phyloP scores from a whole-genome alignment of 2,888 invertebrate genomes.

The Cosmopolites sordidus region DNA sequence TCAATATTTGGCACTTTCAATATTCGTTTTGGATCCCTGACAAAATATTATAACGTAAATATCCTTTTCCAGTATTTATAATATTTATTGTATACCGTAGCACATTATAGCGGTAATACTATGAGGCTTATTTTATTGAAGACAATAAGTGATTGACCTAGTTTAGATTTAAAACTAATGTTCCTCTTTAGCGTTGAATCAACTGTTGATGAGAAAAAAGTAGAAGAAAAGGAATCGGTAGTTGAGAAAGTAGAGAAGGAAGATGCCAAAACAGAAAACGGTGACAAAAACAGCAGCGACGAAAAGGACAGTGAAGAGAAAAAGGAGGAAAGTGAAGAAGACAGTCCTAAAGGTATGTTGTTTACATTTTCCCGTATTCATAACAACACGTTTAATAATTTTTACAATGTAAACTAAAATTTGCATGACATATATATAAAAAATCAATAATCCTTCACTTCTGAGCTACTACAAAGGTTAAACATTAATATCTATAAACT shows the following conservation, averaged over 20 bases:
- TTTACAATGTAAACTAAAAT: no score
- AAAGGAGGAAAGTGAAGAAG: slow-evolving; percentile 19
- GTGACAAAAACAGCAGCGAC: slow-evolving; percentile 42
- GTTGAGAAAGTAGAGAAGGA: slow-evolving; percentile 22
- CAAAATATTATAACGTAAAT: slow-evolving; percentile 6
- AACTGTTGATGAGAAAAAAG: slow-evolving; percentile 23
- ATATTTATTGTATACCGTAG: no score
- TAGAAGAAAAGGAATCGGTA: slow-evolving; percentile 23
- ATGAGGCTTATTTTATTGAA: no score
- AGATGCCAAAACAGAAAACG: slow-evolving; percentile 33
- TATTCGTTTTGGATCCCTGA: slow-evolving; percentile 7
- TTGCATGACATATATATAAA: no score
- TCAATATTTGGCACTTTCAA: slow-evolving; percentile 7
- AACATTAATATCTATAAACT: no score
- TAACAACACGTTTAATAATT: not conserved
- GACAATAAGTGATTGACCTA: no score
- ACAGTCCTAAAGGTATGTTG: slow-evolving; percentile 22
- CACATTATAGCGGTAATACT: no score
- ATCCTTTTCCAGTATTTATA: no score
- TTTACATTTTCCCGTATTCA: not conserved
- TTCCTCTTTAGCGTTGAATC: slow-evolving; percentile 18
- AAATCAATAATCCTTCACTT: no score
- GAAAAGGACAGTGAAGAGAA: slow-evolving; percentile 42
- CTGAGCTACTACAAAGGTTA: no score
- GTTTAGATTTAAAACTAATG: no score